phyloP scores from a whole-genome alignment of 92 coral and sea anemone species.

The Parazoanthus darwini region DNA sequence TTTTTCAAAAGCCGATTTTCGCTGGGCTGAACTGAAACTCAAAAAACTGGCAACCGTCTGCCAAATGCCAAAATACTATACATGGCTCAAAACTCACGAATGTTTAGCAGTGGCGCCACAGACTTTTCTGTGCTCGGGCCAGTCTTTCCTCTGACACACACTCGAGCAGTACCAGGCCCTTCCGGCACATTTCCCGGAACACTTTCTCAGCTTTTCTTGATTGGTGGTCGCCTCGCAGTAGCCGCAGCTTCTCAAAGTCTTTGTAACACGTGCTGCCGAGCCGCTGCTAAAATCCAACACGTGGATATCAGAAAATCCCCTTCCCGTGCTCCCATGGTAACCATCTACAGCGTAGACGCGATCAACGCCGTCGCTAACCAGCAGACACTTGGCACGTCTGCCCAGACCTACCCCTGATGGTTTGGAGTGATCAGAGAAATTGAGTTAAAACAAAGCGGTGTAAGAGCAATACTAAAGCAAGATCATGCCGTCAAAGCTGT shows the following conservation, averaged over 20 bases:
- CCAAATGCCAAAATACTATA: not conserved
- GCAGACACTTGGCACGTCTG: conserved; percentile 34
- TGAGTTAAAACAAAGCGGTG: not conserved
- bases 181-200: conserved; percentile 28
- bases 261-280: not conserved
- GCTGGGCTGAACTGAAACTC: no score
- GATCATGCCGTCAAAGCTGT: not conserved
- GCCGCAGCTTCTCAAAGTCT: conserved; percentile 2
- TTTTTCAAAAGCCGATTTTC: no score
- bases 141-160: conserved; percentile 33
- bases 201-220: conserved; percentile 33
- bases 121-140: conserved; percentile 21
- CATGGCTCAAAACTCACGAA: not conserved
- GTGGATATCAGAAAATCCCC: conserved; percentile 22
- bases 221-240: conserved; percentile 5
- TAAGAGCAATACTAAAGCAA: no score
- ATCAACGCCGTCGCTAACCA: conserved; percentile 28
- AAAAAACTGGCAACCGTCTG: no score
- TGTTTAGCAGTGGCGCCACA: conserved; percentile 7
- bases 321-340: not conserved
- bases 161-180: conserved; percentile 37
- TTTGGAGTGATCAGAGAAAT: no score
- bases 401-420: not conserved
- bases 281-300: conserved; percentile 1
- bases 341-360: conserved; percentile 30